Evolutionary conservation across 2,797 vertebrate species (phyloP).

Genomic region (Benthosema pterotum): DNA sequence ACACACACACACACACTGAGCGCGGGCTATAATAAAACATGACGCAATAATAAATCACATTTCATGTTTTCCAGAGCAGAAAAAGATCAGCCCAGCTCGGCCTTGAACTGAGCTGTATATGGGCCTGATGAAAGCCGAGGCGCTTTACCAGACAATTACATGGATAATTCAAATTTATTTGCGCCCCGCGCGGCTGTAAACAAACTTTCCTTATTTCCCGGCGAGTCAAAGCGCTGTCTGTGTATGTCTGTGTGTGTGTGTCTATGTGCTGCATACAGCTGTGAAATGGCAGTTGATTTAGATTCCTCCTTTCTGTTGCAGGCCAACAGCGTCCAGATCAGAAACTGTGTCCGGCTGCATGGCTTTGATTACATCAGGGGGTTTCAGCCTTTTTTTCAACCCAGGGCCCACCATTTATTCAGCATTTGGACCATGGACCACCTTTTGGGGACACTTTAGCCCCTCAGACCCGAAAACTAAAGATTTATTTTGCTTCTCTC

Average conservation of each 20-base stretch:
- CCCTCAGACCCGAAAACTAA: no score
- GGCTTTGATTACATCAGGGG: constrained; percentile 29
- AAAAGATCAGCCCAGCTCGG: no score
- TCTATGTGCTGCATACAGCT: neutral
- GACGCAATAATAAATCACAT: no score
- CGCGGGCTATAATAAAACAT: no score
- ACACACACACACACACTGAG: no score
- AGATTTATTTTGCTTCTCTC: no score
- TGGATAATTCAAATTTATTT: constrained; percentile 56
- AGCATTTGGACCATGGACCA: no score
- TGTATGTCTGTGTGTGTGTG: neutral
- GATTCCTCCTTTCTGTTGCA: constrained; percentile 15
- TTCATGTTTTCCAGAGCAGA: no score
- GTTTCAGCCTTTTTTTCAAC: no score
- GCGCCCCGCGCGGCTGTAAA: constrained; percentile 42
- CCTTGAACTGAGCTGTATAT: no score
- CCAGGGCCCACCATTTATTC: no score
- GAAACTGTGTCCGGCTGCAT: constrained; percentile 14
- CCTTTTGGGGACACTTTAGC: no score
- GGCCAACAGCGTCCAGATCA: constrained; percentile 38
- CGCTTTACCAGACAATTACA: constrained; percentile 53
- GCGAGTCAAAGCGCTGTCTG: neutral
- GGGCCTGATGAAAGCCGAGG: constrained; percentile 41
- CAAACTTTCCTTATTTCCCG: constrained; percentile 44
- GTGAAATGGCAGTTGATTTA: constrained; percentile 38